phyloP scores from a whole-genome alignment of 2,113 vertebrate genomes.

The Deroptyus accipitrinus region DNA sequence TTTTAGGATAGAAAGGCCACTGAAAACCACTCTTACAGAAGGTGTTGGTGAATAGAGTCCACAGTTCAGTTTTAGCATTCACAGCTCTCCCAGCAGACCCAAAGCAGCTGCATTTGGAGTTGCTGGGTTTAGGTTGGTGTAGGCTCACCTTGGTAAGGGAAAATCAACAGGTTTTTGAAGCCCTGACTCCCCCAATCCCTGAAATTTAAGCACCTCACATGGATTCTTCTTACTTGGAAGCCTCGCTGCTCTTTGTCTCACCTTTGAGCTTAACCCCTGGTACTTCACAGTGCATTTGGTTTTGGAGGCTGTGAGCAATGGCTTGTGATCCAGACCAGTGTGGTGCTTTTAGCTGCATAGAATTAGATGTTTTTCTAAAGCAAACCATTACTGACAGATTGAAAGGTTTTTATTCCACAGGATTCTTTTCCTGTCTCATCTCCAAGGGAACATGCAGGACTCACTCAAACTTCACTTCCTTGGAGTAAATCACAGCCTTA shows the following conservation, averaged over 20 bases:
- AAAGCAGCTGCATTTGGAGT: background rate
- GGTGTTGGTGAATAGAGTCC: background rate
- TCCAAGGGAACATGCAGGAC: background rate
- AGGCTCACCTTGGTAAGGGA: background rate
- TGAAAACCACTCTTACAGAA: background rate
- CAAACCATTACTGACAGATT: background rate
- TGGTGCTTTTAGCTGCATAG: background rate
- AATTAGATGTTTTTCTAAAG: background rate
- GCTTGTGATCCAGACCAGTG: background rate
- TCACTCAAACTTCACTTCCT: background rate
- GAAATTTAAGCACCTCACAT: background rate
- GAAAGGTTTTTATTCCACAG: background rate
- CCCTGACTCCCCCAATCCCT: background rate
- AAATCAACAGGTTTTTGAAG: background rate
- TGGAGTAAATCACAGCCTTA: slow-evolving; percentile 44
- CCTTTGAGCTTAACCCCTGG: background rate
- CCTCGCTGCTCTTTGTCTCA: fast-evolving
- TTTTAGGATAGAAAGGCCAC: background rate
- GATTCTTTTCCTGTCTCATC: background rate
- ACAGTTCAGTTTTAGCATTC: background rate
- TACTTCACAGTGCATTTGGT: fast-evolving
- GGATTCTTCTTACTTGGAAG: background rate
- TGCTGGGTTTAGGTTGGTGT: background rate
- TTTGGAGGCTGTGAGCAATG: background rate
- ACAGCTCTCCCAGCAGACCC: background rate